phyloP scores from a whole-genome alignment of 2,113 vertebrate genomes.

The Neotoma lepida region DNA sequence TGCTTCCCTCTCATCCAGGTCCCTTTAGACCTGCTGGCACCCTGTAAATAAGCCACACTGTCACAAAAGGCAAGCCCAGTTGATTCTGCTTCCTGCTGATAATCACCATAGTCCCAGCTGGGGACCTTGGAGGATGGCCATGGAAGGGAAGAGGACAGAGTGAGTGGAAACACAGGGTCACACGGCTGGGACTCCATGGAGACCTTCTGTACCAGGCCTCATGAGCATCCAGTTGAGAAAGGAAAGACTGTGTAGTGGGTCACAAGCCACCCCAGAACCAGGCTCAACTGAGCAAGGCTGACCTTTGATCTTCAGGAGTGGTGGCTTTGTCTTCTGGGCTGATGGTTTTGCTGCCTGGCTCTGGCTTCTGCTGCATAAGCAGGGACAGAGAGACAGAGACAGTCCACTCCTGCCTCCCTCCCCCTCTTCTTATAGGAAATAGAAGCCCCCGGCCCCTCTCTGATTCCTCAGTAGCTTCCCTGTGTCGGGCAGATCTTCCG shows the following conservation, averaged over 20 bases:
- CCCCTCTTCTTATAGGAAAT: neutral
- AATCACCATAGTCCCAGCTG: neutral
- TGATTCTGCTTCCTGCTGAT: neutral
- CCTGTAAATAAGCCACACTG: neutral
- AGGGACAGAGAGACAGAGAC: neutral
- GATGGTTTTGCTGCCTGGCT: neutral
- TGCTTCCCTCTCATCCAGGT: neutral
- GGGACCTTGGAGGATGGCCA: neutral
- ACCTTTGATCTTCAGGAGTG: too few relatives aligned
- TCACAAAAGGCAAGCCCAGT: neutral
- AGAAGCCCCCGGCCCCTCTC: neutral
- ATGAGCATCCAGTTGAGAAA: neutral
- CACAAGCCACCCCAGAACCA: neutral
- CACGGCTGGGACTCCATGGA: neutral
- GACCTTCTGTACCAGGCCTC: neutral
- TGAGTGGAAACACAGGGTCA: neutral
- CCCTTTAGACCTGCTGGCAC: neutral
- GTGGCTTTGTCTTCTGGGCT: rapidly evolving
- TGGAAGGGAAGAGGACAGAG: neutral
- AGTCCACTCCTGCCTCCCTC: neutral
- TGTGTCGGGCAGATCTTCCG: neutral
- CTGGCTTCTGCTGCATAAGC: neutral
- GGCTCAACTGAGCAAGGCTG: neutral
- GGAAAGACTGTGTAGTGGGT: neutral
- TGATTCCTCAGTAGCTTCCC: neutral